These are phyloP conservation scores for Euphydryas editha DNA, from an alignment of 2,888 invertebrate species.

Conservation along the genomic window DNA sequence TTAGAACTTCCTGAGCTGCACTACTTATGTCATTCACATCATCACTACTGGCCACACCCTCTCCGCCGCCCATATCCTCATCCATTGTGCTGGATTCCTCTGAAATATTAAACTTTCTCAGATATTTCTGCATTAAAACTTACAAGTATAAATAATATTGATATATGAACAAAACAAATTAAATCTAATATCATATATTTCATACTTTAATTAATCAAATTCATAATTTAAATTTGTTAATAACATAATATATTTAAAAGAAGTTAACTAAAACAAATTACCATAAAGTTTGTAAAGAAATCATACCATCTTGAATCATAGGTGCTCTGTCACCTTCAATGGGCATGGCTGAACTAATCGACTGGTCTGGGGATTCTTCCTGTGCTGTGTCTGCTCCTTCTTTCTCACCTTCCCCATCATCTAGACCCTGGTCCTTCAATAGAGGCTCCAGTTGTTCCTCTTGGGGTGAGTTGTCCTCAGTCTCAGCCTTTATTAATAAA, in stretches of 20 bases:
- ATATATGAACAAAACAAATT: no score
- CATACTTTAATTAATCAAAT: no score
- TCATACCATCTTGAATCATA: slow-evolving; percentile 71
- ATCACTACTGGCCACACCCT: slow-evolving; percentile 80
- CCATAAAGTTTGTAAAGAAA: not conserved
- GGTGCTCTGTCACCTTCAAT: slow-evolving; percentile 72
- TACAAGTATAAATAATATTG: no score
- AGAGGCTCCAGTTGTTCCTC: slow-evolving; percentile 71
- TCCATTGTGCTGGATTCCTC: slow-evolving; percentile 82
- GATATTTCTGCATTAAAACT: not conserved
- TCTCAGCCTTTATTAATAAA: slow-evolving; percentile 54
- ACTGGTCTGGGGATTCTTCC: slow-evolving; percentile 79
- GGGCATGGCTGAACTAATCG: slow-evolving; percentile 78
- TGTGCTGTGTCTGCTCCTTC: slow-evolving; percentile 62
- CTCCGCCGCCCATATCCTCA: slow-evolving; percentile 78
- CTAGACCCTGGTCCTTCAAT: slow-evolving; percentile 65
- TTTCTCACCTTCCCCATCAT: slow-evolving; percentile 64
- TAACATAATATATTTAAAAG: not conserved
- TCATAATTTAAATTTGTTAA: not conserved
- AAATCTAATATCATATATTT: no score
- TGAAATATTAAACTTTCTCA: slow-evolving; percentile 40
- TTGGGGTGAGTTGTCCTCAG: slow-evolving; percentile 70
- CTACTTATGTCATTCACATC: slow-evolving; percentile 80
- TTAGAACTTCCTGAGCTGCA: slow-evolving; percentile 72
- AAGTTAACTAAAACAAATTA: slow-evolving; percentile 4